Base-by-base conservation (phyloP, 2,797 vertebrate genomes). In the Dallia pectoralis region DNA sequence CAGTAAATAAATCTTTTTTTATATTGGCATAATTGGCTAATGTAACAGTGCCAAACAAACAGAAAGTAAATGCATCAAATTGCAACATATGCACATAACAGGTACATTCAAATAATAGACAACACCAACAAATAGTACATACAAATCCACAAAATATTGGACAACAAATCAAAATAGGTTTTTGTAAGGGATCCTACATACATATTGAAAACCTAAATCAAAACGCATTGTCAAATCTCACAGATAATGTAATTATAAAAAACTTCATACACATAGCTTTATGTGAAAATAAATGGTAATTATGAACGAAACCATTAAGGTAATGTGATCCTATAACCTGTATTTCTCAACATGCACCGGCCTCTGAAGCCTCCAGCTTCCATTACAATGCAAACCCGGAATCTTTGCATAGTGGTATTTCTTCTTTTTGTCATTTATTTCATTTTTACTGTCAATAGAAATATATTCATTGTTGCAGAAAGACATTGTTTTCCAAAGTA, bases 351-450 rank as follows among this genome's bases (percentile, higher is more conserved):
- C 85, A 86, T 86, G 85, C 82, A 83, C 11, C n/a, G 19, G 78
- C n/a, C 9, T n/a, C n/a, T 14, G 70, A 79, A 77, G 75, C 77
- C 63, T 74, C 69, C 63, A 29, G 22, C 36, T 36, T 81, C 64
- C 51, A 44, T 71, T 75, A 85, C 71, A 5, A 71, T 73, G 62
- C 69, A 75, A 75, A 81, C 69, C 71, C 70, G 82, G 82, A 76
- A 74, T 69, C 22, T 63, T 88, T 89, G 87, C 86, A 90, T 90
- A 88, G 88, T 86, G 86, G 82, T 69, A 74, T 67, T 84, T 80
- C 18, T 30, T 67, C 16, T 25, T 27, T n/a, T n/a, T n/a, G n/a
- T 9, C 36, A 5, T 47, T 25, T n/a, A 19, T 65, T 32, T 65
- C 36, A 56, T 75, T 70, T 40, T 73, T 71, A 44, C 56, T 47